Percentiles rank a stretch among this genome's conserved stretches.
phyloP scores from a whole-genome alignment of 2,113 vertebrate species.

The Bombycilla garrulus region DNA sequence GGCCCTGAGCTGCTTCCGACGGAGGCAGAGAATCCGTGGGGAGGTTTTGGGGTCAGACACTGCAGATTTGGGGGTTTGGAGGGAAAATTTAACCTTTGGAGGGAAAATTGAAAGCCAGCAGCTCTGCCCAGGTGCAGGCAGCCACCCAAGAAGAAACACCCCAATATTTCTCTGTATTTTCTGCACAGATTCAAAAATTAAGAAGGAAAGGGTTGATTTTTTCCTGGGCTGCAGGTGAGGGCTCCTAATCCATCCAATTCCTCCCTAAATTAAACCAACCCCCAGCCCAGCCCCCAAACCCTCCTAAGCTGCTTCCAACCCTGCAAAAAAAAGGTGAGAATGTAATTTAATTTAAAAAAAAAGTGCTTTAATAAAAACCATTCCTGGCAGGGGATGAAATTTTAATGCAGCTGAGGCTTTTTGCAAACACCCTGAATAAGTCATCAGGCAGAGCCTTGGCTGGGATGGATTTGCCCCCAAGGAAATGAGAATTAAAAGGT shows the following conservation, averaged over 20 bases:
- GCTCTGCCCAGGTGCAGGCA: not conserved
- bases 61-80: not conserved
- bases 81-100: not conserved
- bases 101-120: not conserved
- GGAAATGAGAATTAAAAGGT: not conserved
- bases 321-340: not conserved
- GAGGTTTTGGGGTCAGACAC: not conserved
- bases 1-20: rapidly evolving
- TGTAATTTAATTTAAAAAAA: rapidly evolving
- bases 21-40: rapidly evolving
- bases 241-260: not conserved
- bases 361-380: not conserved
- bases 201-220: not conserved
- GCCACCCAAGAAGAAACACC: not conserved
- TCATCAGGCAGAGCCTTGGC: not conserved
- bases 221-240: not conserved
- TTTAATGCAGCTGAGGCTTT: not conserved
- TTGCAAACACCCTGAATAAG: constrained; percentile 41
- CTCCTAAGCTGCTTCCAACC: rapidly evolving
- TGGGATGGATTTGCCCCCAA: not conserved
- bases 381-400: not conserved
- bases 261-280: not conserved
- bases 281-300: not conserved
- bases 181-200: not conserved
- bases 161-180: not conserved